Evolutionary conservation across 2,797 vertebrate species (phyloP), one percentile per base, ranked within the genome.

Genomic region (Sebastes cheni): DNA sequence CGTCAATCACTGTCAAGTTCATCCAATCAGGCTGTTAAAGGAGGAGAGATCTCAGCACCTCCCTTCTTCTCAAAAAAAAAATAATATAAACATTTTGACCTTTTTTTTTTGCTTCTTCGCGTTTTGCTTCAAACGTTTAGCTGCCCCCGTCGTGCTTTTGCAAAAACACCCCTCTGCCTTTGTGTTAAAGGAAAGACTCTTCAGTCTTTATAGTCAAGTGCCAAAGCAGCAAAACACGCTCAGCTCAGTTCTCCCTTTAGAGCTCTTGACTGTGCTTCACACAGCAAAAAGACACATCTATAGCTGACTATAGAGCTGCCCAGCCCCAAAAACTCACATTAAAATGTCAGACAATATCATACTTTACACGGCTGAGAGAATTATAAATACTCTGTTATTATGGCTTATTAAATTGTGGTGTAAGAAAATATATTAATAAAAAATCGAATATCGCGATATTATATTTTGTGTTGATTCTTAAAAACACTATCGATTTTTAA

Each of bases 1-100:
- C 97, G 97, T 97, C 97, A 97, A 96, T 99, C 98, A 98, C 94
- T 95, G 96, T 96, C 96, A 95, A 91, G 91, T 96, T 88, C 88
- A 86, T 96, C 97, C 97, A 98, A 98, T 98, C 97, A 94, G 94
- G 92, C 96, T 39, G 36, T 39, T 39, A 39, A 39, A 39, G 90
- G 79, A 94, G 92, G 90, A 91, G 54, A 92, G 86, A 78, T 91
- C 94, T 95, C 95, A 94, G 96, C 96, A 90, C 97, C 97, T 97
- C 96, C 96, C 96, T 93, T 94, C 92, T 90, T 75, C 36, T 39
- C 12, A 39, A 39, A 39, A 36, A 34, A 91, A 87, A 92, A 88
- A 88, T 70, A 92, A 92, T 85, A 90, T 92, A 94, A 95, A 96
- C 95, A 95, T 95, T 95, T 93, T 94, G 95, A 96, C 93, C 94